Evolutionary conservation across 2,113 vertebrate species (phyloP).

Genomic region (Speoplatyrhinus poulsoni): DNA sequence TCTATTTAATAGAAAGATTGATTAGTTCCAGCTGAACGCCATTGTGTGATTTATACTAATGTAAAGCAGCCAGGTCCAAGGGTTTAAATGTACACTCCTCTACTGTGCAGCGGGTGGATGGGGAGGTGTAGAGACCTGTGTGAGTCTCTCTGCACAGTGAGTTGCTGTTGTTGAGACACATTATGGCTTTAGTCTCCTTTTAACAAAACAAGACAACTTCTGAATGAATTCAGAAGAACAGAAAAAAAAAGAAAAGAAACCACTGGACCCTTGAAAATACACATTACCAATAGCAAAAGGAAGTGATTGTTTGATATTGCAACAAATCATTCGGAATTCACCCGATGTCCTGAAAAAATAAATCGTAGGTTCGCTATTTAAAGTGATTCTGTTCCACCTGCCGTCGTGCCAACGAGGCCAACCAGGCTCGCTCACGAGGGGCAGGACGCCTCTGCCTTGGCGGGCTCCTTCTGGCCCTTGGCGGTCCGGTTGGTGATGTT

Average conservation of each 20-base stretch:
- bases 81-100: too few relatives aligned
- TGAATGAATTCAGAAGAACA: not conserved
- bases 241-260: slow-evolving; percentile 28
- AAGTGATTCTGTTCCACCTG: slow-evolving; percentile 66
- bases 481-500: slow-evolving; percentile 90
- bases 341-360: slow-evolving; percentile 88
- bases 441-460: slow-evolving; percentile 81
- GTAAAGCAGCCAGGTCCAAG: too few relatives aligned
- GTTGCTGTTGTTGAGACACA: slow-evolving; percentile 2
- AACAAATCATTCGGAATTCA: slow-evolving; percentile 91
- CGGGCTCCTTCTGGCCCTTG: slow-evolving; percentile 86
- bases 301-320: slow-evolving; percentile 90
- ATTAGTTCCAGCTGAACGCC: too few relatives aligned
- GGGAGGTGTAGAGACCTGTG: too few relatives aligned
- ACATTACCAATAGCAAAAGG: slow-evolving; percentile 63
- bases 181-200: slow-evolving; percentile 96
- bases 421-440: slow-evolving; percentile 51
- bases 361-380: slow-evolving; percentile 80
- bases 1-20: too few relatives aligned
- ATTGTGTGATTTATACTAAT: too few relatives aligned
- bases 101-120: too few relatives aligned
- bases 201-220: slow-evolving; percentile 61
- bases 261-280: slow-evolving; percentile 55
- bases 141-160: too few relatives aligned
- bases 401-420: not conserved